Base-by-base conservation (phyloP, 1,140 invertebrate genomes). In the Sycophaga agraensis region DNA sequence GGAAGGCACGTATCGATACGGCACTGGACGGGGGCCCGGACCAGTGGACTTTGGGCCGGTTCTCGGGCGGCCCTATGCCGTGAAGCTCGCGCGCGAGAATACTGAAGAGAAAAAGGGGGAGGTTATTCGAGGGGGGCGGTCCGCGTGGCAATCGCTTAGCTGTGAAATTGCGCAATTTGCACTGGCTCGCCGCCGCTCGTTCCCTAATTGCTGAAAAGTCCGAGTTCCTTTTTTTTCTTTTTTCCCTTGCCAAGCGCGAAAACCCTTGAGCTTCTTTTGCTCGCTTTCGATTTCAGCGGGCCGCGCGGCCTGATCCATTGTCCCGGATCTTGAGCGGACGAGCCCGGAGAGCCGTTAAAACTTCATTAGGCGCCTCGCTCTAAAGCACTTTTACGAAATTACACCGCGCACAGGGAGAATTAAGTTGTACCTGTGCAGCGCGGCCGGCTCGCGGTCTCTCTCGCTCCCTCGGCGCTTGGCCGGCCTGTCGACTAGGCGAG, bases 311-410 rank as follows among this genome's bases (percentile, higher is more conserved):
- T 50, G 48, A 51, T 19, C 39, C 62, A 46, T 57, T 54, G 40
- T 53, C 14, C 48, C 14, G 34, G 42, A 39, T 39, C 43, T 49
- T 28, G 51, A 4, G 14, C 28, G 48, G 57, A 59, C 46, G 35
- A 59, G 45, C 9, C n/a, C 19, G 31, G 17, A 58, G 39, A 54
- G 56, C 49, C 43, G 49, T 66, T 64, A 57, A 64, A 66, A 67
- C 54, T 64, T 67, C 66, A 67, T 66, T 62, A 67, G 55, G 59
- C 45, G 31, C 34, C 45, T 59, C 48, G 37, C n/a, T 61, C 35
- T 59, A 35, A 55, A 65, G 59, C 34, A 59, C 59, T 61, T 62
- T 67, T 64, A 62, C 65, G 40, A 67, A 67, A 67, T 67, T 67
- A 67, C 54, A 59, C 22, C 14, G 48, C 31, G 58, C 48, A 35